Base-by-base conservation (phyloP, 2,113 vertebrate species). In the Hydrolagus affinis region DNA sequence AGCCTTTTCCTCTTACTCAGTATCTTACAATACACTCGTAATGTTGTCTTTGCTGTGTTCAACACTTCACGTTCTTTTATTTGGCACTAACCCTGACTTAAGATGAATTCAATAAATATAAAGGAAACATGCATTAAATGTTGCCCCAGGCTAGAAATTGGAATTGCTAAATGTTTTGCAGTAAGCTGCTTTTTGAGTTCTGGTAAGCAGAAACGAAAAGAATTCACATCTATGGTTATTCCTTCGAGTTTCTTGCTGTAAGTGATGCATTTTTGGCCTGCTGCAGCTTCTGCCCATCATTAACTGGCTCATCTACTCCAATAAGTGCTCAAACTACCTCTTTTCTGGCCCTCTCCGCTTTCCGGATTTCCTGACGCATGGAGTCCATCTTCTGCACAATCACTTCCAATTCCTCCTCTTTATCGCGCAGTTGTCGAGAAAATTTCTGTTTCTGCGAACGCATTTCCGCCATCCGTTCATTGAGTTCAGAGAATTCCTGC, bases 401-500 rank as follows among this genome's bases (percentile, higher is more conserved):
- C 21, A 88, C 87, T 73, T 98, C 97, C 91, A 94, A 59, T 90
- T 99, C 96, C 14, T 99, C 97, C 88, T 98, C 97, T n/a, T 96
- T 97, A 92, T 99, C 98, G 0, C 96, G 92, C 0, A 99, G 95
- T 60, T 97, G 96, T 9, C 98, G 96, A 8, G 95, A 92, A 74
- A 96, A 93, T 64, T 95, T 95, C 89, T 98, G 96, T 87, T 98
- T 98, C 76, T 96, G 95, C 3, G 97, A 95, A 19, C 95, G 94
- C 68, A 98, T 91, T 80, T 98, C 97, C 0, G 94, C 93, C 95
- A 95, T 93, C 87, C 94, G 94, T 89, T 99, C 97, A 0, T 94
- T 97, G 85, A 97, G 91, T 66, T 98, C 97, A 0, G 96, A 96
- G 89, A 95, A 95, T 92, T 99, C 97, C 89, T 98, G 95, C 91